Conservation (phyloP, 2,113 vertebrate species). For the Etheostoma spectabile region DNA sequence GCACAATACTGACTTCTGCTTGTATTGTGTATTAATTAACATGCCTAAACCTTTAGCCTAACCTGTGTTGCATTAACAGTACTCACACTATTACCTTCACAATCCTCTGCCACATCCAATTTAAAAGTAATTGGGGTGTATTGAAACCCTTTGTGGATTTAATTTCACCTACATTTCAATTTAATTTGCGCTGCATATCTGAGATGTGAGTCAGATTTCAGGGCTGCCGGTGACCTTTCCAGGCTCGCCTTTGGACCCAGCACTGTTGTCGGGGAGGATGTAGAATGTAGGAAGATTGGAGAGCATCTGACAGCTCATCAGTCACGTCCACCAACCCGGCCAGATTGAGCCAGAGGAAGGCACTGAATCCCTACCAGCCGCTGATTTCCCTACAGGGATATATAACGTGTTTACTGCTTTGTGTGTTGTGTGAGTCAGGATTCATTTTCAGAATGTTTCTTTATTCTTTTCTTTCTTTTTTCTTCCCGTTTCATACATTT, state of each 20-base stretch:
- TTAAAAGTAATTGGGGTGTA: background rate
- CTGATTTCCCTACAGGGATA: conserved; percentile 20
- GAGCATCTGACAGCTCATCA: conserved; percentile 64
- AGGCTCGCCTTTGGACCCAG: conserved; percentile 4
- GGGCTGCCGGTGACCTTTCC: conserved; percentile 56
- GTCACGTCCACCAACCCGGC: conserved; percentile 43
- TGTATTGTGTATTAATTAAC: conserved; percentile 17
- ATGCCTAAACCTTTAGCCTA: background rate
- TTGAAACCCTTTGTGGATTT: conserved; percentile 11
- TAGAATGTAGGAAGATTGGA: conserved; percentile 28
- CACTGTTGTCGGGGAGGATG: conserved; percentile 37
- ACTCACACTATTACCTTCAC: conserved; percentile 12
- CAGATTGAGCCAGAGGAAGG: conserved; percentile 35
- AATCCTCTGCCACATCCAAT: conserved; percentile 6
- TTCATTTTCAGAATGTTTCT: background rate
- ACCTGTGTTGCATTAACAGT: background rate
- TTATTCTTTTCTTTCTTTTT: background rate
- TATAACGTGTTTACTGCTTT: background rate
- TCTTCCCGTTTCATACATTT: conserved; percentile 19
- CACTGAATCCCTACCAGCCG: conserved; percentile 27
- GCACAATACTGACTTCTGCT: background rate
- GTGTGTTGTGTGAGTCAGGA: conserved; percentile 7
- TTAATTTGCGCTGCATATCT: conserved; percentile 14
- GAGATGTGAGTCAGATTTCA: conserved; percentile 29
- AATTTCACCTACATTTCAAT: background rate